phyloP scores from a whole-genome alignment of 2,797 vertebrate species.

The Epinephelus coioides region DNA sequence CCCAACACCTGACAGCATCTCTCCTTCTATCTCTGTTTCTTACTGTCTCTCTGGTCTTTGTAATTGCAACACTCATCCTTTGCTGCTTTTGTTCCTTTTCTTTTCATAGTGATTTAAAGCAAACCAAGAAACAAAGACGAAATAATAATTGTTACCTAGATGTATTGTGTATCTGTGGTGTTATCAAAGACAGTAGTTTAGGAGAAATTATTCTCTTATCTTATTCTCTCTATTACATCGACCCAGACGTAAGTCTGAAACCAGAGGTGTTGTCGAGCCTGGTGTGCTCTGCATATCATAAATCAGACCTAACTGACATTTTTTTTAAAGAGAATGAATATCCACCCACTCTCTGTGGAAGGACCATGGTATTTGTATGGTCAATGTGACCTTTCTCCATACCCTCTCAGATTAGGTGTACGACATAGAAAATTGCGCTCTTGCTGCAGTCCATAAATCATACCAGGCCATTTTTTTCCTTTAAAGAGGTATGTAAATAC shows the following conservation, averaged over 20 bases:
- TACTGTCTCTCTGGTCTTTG: constrained; percentile 46
- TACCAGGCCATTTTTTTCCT: constrained; percentile 94
- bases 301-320: constrained; percentile 94
- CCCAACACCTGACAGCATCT: constrained; percentile 85
- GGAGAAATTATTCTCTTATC: constrained; percentile 53
- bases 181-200: constrained; percentile 63
- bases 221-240: constrained; percentile 65
- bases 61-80: constrained; percentile 16
- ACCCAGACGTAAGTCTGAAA: constrained; percentile 64
- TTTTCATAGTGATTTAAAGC: constrained; percentile 26
- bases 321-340: constrained; percentile 94
- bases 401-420: constrained; percentile 98
- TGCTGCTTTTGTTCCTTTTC: constrained; percentile 14
- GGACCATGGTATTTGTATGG: constrained; percentile 97
- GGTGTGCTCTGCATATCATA: constrained; percentile 94
- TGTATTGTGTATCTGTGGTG: constrained; percentile 25
- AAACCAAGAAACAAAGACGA: background rate
- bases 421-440: constrained; percentile 99
- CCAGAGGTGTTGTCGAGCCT: constrained; percentile 78
- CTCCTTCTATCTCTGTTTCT: constrained; percentile 46
- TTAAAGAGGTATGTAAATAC: constrained; percentile 99
- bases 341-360: constrained; percentile 94
- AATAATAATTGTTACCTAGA: constrained; percentile 35
- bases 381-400: constrained; percentile 95
- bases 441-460: constrained; percentile 99